A percentile compares a stretch with the other conserved stretches of the same genome.
phyloP scores from a whole-genome alignment of 2,113 vertebrate species.

The human (Homo sapiens) region GRCh38 chr6:89960001-89960500 shows the following conservation, averaged over 20 bases:
- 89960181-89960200: conserved; percentile 23
- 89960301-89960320: conserved; percentile 22
- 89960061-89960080: background rate
- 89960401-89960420: conserved; percentile 2
- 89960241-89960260: conserved; percentile 43
- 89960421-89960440: conserved; percentile 26
- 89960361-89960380: background rate
- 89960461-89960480: background rate
- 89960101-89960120: background rate
- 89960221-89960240: conserved; percentile 50
- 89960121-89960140: background rate
- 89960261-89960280: conserved; percentile 20
- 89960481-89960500: background rate
- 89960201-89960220: conserved; percentile 5
- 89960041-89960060: background rate
- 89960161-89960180: conserved; percentile 8
- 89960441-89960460: background rate
- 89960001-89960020: background rate
- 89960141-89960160: background rate
- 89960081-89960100: background rate
- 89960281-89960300: conserved; percentile 33
- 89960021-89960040: background rate
- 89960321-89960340: background rate
- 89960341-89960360: background rate
- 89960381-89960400: background rate